These are phyloP conservation scores for Torymus auratus DNA, from an alignment of 2,888 invertebrate genomes.

Conservation along the genomic window DNA sequence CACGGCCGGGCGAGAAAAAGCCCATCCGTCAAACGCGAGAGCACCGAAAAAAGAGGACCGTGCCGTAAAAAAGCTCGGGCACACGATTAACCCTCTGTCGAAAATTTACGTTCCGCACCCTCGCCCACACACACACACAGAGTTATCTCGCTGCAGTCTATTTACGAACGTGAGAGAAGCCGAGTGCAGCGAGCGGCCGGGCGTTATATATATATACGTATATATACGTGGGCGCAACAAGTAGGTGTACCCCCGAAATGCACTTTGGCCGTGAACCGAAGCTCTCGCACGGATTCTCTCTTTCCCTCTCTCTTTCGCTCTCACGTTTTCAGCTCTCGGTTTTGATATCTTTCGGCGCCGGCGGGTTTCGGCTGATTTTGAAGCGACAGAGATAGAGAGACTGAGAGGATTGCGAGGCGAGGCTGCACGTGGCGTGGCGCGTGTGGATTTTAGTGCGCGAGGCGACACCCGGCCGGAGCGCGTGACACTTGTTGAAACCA, in stretches of 20 bases:
- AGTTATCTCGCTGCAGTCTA: slow-evolving; percentile 8
- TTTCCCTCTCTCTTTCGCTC: neutral
- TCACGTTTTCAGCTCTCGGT: neutral
- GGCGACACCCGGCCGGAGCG: neutral
- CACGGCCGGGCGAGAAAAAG: no score
- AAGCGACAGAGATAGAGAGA: neutral
- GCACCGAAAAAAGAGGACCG: no score
- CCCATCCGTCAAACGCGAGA: no score
- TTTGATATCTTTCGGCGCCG: slow-evolving; percentile 22
- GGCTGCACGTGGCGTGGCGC: slow-evolving; percentile 8
- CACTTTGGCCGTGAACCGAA: slow-evolving; percentile 56
- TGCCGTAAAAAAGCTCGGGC: no score
- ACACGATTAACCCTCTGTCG: no score
- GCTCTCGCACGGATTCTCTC: slow-evolving; percentile 10
- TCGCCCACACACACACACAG: no score
- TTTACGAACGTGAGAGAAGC: slow-evolving; percentile 28
- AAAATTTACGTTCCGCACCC: no score
- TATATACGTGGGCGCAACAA: slow-evolving; percentile 59
- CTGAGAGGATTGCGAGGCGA: neutral
- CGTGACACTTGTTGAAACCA: slow-evolving; percentile 51
- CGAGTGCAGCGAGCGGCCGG: slow-evolving; percentile 18
- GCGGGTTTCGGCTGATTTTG: slow-evolving; percentile 25
- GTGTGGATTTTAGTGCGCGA: slow-evolving; percentile 26
- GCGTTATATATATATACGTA: slow-evolving; percentile 7
- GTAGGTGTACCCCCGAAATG: slow-evolving; percentile 61